These are phyloP conservation scores for Progne subis DNA, from an alignment of 2,113 vertebrate species.

Conservation along the genomic window DNA sequence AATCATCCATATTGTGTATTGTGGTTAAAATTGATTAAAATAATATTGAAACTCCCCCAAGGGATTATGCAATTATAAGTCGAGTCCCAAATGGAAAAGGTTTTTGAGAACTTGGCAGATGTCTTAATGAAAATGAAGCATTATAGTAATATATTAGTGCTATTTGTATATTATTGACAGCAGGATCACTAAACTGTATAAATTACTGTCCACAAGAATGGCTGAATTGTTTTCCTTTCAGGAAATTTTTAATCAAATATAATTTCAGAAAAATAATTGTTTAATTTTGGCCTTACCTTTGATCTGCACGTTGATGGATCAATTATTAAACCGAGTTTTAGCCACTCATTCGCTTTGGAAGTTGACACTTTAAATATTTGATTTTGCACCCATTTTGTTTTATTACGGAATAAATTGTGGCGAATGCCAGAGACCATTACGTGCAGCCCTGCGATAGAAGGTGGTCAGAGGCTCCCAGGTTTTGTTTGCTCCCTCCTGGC, in stretches of 20 bases:
- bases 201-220: slow-evolving; percentile 78
- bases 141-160: slow-evolving; percentile 84
- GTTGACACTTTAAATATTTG: slow-evolving; percentile 72
- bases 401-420: slow-evolving; percentile 50
- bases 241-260: slow-evolving; percentile 78
- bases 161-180: slow-evolving; percentile 84
- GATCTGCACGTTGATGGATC: slow-evolving; percentile 65
- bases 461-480: background rate
- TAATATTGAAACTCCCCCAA: slow-evolving; percentile 84
- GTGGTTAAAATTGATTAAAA: slow-evolving; percentile 86
- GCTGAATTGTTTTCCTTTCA: slow-evolving; percentile 79
- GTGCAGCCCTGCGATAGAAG: background rate
- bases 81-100: slow-evolving; percentile 80
- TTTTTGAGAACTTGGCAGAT: slow-evolving; percentile 83
- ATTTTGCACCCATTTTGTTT: slow-evolving; percentile 53
- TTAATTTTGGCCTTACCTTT: slow-evolving; percentile 69
- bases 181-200: slow-evolving; percentile 80
- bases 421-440: slow-evolving; percentile 9
- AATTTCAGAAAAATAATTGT: slow-evolving; percentile 76
- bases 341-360: slow-evolving; percentile 42
- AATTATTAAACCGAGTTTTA: slow-evolving; percentile 58
- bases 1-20: slow-evolving; percentile 83
- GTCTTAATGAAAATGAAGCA: slow-evolving; percentile 88
- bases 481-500: background rate
- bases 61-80: slow-evolving; percentile 82